Conservation (phyloP, 2,888 invertebrate genomes). For the Cantharis nigra region DNA sequence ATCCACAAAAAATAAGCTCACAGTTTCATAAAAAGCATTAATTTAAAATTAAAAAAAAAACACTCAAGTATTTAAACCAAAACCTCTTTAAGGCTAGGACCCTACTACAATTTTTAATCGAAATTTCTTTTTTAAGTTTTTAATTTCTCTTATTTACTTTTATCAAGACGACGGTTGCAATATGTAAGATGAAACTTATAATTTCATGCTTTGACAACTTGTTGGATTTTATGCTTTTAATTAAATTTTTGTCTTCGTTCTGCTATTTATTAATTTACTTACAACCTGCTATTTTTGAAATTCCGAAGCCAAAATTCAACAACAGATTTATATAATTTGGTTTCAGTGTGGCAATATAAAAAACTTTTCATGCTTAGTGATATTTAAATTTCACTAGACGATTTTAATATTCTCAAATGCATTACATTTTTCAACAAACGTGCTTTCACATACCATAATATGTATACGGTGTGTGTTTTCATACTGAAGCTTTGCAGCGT, state of each 20-base stretch:
- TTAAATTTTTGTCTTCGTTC: neutral
- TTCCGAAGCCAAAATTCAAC: neutral
- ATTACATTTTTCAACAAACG: neutral
- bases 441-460: neutral
- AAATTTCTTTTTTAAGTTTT: too few relatives aligned
- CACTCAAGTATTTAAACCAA: too few relatives aligned
- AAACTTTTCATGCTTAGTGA: neutral
- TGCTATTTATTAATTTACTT: neutral
- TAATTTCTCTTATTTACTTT: neutral
- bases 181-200: neutral
- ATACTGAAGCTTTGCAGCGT: neutral
- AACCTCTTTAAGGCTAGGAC: too few relatives aligned
- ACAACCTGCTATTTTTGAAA: neutral
- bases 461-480: neutral
- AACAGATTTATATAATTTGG: neutral
- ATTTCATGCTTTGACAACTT: neutral
- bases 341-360: neutral
- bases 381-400: neutral
- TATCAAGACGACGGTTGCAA: neutral
- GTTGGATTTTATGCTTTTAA: neutral
- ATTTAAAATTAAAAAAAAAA: too few relatives aligned
- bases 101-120: too few relatives aligned
- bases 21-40: neutral
- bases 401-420: neutral
- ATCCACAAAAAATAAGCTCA: neutral